These are phyloP conservation scores for Emydura subglobosa DNA, from an alignment of 2,113 vertebrate species.

Conservation along the genomic window DNA sequence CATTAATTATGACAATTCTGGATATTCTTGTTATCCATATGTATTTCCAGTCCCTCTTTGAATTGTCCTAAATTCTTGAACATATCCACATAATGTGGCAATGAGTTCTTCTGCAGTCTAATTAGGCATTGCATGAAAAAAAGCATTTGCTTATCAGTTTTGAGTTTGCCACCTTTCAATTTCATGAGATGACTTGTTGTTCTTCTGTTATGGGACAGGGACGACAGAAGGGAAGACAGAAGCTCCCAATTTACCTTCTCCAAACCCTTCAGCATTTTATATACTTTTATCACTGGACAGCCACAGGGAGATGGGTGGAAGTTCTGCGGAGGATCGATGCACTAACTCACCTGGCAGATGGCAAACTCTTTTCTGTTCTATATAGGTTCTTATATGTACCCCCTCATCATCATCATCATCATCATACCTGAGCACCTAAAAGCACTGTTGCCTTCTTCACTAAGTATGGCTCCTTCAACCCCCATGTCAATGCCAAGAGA, in stretches of 20 bases:
- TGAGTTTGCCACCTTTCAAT: background rate
- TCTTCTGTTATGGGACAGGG: too few species aligned
- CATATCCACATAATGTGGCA: background rate
- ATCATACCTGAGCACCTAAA: too few species aligned
- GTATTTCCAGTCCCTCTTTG: background rate
- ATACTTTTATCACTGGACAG: background rate
- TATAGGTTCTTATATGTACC: too few species aligned
- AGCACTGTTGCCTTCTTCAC: too few species aligned
- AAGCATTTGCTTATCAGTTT: background rate
- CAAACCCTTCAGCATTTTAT: background rate
- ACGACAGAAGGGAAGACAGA: background rate
- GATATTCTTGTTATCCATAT: background rate
- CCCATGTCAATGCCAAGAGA: too few species aligned
- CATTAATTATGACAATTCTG: background rate
- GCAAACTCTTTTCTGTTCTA: too few species aligned
- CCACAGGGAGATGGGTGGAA: too few species aligned
- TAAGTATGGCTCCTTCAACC: too few species aligned
- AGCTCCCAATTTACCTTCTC: background rate
- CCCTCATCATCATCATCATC: too few species aligned
- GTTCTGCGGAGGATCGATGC: too few species aligned
- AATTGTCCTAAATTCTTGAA: background rate
- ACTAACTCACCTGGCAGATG: too few species aligned
- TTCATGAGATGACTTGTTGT: background rate
- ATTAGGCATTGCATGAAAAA: background rate
- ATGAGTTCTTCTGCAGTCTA: background rate